These are phyloP conservation scores for Oryzias melastigma DNA, from an alignment of 2,113 vertebrate species.

Conservation along the genomic window DNA sequence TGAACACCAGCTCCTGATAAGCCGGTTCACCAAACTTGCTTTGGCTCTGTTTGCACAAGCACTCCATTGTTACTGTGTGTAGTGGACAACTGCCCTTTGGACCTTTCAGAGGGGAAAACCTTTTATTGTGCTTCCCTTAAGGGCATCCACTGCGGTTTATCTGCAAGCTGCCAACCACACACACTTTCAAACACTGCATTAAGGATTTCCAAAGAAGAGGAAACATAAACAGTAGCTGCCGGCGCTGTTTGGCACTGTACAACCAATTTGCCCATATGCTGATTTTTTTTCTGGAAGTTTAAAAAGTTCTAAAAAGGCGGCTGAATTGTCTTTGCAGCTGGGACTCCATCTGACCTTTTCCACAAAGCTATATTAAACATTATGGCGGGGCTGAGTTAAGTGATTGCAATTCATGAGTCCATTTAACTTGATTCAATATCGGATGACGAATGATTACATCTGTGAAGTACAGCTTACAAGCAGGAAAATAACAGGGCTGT, in stretches of 20 bases:
- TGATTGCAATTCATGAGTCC: constrained; percentile 70
- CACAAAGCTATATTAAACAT: constrained; percentile 64
- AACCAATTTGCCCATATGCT: constrained; percentile 21
- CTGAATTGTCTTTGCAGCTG: constrained; percentile 52
- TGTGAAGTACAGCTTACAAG: constrained; percentile 48
- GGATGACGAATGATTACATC: constrained; percentile 63
- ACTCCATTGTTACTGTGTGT: constrained; percentile 66
- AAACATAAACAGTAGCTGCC: constrained; percentile 31
- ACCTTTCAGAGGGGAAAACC: constrained; percentile 62
- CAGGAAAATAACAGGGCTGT: constrained; percentile 23
- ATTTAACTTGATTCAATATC: constrained; percentile 66
- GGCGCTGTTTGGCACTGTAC: constrained; percentile 35
- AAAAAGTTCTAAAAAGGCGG: constrained; percentile 57
- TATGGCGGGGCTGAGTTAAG: constrained; percentile 60
- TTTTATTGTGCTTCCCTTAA: constrained; percentile 66
- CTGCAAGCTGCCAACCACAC: constrained; percentile 53
- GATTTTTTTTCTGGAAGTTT: constrained; percentile 41
- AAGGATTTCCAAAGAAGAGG: constrained; percentile 50
- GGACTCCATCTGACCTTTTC: constrained; percentile 65
- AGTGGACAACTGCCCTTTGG: constrained; percentile 70
- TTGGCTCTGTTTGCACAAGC: constrained; percentile 64
- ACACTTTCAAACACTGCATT: constrained; percentile 52
- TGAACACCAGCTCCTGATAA: constrained; percentile 66
- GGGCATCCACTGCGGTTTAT: constrained; percentile 60
- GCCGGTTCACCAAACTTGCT: constrained; percentile 64